These are phyloP conservation scores for Pandemis corylana DNA, from an alignment of 2,888 invertebrate genomes.

Conservation along the genomic window DNA sequence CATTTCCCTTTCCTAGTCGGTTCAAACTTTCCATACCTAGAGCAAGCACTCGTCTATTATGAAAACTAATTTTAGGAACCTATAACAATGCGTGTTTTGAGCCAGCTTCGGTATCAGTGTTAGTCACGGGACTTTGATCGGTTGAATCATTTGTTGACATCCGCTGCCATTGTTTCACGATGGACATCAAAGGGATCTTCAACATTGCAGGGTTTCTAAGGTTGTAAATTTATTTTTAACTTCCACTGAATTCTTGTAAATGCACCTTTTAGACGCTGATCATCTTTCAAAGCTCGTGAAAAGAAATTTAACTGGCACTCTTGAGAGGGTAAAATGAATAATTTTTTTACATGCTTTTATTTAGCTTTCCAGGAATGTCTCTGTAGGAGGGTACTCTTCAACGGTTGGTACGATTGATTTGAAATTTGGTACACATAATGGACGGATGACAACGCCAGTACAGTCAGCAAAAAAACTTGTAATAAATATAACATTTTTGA, in stretches of 20 bases:
- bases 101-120: not conserved
- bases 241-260: not conserved
- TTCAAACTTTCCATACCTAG: not conserved
- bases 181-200: constrained; percentile 7
- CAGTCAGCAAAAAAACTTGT: no score
- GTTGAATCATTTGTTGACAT: constrained; percentile 13
- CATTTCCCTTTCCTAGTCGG: not conserved
- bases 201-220: not conserved
- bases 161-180: not conserved
- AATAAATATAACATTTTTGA: no score
- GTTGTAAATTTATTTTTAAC: constrained; percentile 2
- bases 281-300: no score
- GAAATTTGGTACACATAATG: no score
- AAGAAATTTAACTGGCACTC: no score
- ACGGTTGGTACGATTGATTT: no score
- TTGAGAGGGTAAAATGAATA: no score
- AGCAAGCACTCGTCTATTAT: not conserved
- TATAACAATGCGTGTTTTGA: constrained; percentile 17
- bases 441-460: no score
- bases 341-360: no score
- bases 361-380: no score
- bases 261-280: not conserved
- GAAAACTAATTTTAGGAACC: constrained; percentile 10
- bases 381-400: no score
- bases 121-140: constrained; percentile 15